Conservation (phyloP, 2,888 invertebrate genomes). For the Helobdella robusta region DNA sequence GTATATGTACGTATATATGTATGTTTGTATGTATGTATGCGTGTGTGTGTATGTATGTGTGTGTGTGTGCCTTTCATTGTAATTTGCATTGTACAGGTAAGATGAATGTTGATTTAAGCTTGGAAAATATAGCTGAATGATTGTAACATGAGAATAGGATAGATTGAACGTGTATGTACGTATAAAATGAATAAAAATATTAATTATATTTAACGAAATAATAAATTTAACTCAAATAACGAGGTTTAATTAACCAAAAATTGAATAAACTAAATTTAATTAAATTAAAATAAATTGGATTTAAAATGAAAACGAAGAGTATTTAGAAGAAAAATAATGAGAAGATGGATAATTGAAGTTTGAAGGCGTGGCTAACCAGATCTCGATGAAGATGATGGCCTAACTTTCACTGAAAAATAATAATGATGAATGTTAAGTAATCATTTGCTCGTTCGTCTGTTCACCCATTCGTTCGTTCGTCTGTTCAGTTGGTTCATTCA, state of each 20-base stretch:
- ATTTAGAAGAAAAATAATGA: background rate
- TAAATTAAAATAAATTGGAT: background rate
- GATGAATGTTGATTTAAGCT: no score
- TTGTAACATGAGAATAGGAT: no score
- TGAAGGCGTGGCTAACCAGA: constrained; percentile 18
- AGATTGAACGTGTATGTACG: background rate
- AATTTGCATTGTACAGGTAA: no score
- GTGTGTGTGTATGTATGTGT: no score
- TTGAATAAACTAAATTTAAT: background rate
- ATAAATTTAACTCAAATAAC: background rate
- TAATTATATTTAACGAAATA: no score
- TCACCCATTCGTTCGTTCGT: background rate
- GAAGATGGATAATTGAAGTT: no score
- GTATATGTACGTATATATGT: no score
- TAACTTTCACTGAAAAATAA: background rate
- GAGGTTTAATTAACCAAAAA: background rate
- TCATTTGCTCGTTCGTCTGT: background rate
- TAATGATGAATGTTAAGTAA: background rate
- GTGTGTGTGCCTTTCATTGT: no score
- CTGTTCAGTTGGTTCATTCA: background rate
- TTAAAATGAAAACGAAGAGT: background rate
- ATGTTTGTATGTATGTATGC: no score
- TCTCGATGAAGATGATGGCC: constrained; percentile 15
- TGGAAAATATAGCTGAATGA: no score
- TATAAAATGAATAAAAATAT: constrained; percentile 6